phyloP scores from a whole-genome alignment of 2,888 invertebrate genomes.

The Amphimallon solstitiale region DNA sequence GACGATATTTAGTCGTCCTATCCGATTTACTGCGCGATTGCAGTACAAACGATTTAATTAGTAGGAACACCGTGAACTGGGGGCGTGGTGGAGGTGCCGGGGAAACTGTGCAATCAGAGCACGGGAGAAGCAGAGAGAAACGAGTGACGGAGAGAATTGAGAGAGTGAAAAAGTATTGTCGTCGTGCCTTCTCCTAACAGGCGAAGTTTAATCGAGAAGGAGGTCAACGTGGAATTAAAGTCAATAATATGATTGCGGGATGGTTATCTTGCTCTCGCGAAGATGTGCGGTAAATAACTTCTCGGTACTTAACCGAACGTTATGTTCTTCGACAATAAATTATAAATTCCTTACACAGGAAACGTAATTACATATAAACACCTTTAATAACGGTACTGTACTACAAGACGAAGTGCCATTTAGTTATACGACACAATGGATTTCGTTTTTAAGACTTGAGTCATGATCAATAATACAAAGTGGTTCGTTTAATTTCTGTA shows the following conservation, averaged over 20 bases:
- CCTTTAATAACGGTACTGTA: too few species aligned
- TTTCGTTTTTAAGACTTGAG: too few species aligned
- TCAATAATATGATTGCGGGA: constrained; percentile 37
- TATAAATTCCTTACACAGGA: too few species aligned
- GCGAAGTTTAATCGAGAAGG: constrained; percentile 16
- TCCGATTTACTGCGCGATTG: constrained; percentile 24
- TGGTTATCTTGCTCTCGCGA: constrained; percentile 3
- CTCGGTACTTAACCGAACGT: too few species aligned
- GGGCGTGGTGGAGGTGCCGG: too few species aligned
- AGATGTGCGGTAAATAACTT: background rate
- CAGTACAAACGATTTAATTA: constrained; percentile 36
- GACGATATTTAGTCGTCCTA: constrained; percentile 12
- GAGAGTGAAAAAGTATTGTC: constrained; percentile 18
- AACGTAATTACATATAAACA: too few species aligned
- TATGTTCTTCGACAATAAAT: too few species aligned
- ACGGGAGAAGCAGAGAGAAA: background rate
- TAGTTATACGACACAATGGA: too few species aligned
- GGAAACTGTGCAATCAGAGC: constrained; percentile 10
- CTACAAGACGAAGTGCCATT: too few species aligned
- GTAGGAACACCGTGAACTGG: constrained; percentile 13
- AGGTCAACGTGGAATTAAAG: constrained; percentile 40
- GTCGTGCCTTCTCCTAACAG: constrained; percentile 5
- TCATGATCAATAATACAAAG: too few species aligned
- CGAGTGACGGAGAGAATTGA: too few species aligned
- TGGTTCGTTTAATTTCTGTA: too few species aligned